Evolutionary conservation across 1,140 invertebrate species (phyloP).

Genomic region (Ips typographus): DNA sequence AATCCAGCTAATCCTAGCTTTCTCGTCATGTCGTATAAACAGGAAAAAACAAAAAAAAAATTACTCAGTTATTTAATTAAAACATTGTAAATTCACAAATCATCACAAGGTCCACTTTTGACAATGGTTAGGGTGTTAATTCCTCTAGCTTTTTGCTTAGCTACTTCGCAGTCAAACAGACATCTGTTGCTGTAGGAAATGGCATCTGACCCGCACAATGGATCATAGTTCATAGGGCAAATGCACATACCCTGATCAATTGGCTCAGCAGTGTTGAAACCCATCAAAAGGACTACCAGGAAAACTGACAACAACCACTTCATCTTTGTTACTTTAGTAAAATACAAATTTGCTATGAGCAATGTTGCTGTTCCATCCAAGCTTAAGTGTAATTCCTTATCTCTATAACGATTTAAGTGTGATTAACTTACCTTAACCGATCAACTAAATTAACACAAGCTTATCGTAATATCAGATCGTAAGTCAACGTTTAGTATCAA

Average conservation of each 20-base stretch:
- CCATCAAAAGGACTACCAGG: background rate
- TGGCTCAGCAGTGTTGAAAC: background rate
- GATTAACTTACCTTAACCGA: too few species aligned
- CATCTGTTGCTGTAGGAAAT: constrained; percentile 51
- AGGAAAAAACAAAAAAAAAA: too few species aligned
- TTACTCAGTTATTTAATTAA: too few species aligned
- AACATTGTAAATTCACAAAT: background rate
- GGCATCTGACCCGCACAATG: constrained; percentile 51
- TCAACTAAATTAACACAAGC: too few species aligned
- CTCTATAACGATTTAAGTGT: too few species aligned
- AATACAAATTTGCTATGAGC: too few species aligned
- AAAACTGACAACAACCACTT: constrained; percentile 4
- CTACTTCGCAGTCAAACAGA: constrained; percentile 47
- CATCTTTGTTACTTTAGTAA: background rate
- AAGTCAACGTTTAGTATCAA: too few species aligned
- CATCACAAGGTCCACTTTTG: constrained; percentile 5
- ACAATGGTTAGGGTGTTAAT: constrained; percentile 1
- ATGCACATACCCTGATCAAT: constrained; percentile 23
- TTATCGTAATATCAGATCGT: too few species aligned
- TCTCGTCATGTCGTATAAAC: too few species aligned
- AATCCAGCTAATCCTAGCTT: constrained; percentile 3
- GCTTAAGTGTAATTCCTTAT: too few species aligned
- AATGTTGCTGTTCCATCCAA: too few species aligned
- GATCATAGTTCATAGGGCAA: constrained; percentile 49
- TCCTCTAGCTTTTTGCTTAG: background rate